phyloP scores from a whole-genome alignment of 2,113 vertebrate species.

The Thomomys bottae region DNA sequence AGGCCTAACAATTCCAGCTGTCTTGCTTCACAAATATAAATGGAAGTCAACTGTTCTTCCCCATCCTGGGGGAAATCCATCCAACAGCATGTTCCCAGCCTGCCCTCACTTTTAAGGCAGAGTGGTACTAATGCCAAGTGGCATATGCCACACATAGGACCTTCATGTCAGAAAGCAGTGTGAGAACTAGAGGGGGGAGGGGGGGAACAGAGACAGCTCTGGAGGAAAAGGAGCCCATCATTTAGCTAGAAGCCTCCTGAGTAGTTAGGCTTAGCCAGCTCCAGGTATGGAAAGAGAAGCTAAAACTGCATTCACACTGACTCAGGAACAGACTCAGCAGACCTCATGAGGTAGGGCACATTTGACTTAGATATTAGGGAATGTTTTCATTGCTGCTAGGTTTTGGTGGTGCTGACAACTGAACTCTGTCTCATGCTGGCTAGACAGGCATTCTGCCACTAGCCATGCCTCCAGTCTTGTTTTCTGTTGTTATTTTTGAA shows the following conservation, averaged over 20 bases:
- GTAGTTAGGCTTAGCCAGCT: background rate
- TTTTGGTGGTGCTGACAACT: too few relatives aligned
- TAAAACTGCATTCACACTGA: background rate
- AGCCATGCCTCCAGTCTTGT: too few relatives aligned
- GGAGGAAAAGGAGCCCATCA: slow-evolving; percentile 23
- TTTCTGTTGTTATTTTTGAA: too few relatives aligned
- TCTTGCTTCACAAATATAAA: slow-evolving; percentile 50
- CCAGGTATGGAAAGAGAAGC: background rate
- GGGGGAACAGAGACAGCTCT: background rate
- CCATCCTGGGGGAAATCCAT: slow-evolving; percentile 65
- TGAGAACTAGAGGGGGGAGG: background rate
- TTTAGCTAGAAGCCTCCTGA: slow-evolving; percentile 26
- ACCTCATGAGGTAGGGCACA: background rate
- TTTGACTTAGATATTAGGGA: background rate
- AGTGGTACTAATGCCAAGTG: slow-evolving; percentile 50
- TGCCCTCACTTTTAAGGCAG: slow-evolving; percentile 45
- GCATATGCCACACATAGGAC: slow-evolving; percentile 16
- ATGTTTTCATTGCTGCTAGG: too few relatives aligned
- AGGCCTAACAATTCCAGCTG: slow-evolving; percentile 37
- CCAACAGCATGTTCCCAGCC: background rate
- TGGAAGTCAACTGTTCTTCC: slow-evolving; percentile 61
- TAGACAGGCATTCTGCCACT: too few relatives aligned
- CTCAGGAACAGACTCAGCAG: background rate
- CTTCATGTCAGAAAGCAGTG: background rate
- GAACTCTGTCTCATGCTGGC: too few relatives aligned